Conservation (phyloP, 2,113 vertebrate species). For the Oxygymnocypris stewartii region DNA sequence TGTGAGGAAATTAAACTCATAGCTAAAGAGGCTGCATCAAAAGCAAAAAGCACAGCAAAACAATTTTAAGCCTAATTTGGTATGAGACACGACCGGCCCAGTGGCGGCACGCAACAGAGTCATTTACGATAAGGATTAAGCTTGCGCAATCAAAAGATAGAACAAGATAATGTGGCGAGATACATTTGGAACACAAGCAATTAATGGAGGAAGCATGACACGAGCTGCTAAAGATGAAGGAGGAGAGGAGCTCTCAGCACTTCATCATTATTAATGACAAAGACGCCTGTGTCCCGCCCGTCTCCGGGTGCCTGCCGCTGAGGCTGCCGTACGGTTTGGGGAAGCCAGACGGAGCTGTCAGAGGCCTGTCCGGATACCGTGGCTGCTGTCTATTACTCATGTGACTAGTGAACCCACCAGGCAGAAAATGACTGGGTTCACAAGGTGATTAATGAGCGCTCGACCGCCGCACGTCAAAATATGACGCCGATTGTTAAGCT, state of each 20-base stretch:
- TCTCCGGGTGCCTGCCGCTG: slow-evolving; percentile 58
- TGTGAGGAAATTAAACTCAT: slow-evolving; percentile 68
- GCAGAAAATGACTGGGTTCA: slow-evolving; percentile 75
- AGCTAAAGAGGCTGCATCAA: slow-evolving; percentile 65
- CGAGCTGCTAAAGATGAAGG: slow-evolving; percentile 72
- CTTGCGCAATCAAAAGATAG: slow-evolving; percentile 80
- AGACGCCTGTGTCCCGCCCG: slow-evolving; percentile 46
- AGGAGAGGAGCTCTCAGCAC: slow-evolving; percentile 69
- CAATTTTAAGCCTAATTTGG: slow-evolving; percentile 82
- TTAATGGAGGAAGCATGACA: slow-evolving; percentile 79
- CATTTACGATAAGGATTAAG: slow-evolving; percentile 83
- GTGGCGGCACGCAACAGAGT: slow-evolving; percentile 75
- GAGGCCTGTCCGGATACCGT: slow-evolving; percentile 64
- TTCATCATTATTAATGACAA: slow-evolving; percentile 72
- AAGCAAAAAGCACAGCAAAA: slow-evolving; percentile 72
- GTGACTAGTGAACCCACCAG: slow-evolving; percentile 73
- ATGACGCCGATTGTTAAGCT: slow-evolving; percentile 69
- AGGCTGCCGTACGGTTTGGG: slow-evolving; percentile 63
- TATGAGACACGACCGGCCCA: slow-evolving; percentile 75
- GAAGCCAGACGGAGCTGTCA: slow-evolving; percentile 74
- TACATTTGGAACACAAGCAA: slow-evolving; percentile 78
- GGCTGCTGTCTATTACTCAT: slow-evolving; percentile 71
- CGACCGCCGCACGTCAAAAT: slow-evolving; percentile 71
- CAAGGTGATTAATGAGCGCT: slow-evolving; percentile 77
- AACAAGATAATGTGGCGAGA: slow-evolving; percentile 81